Percentiles rank a stretch among this genome's conserved stretches.
Conservation (phyloP, 2,888 invertebrate genomes). For the Metopia argyrocephala region DNA sequence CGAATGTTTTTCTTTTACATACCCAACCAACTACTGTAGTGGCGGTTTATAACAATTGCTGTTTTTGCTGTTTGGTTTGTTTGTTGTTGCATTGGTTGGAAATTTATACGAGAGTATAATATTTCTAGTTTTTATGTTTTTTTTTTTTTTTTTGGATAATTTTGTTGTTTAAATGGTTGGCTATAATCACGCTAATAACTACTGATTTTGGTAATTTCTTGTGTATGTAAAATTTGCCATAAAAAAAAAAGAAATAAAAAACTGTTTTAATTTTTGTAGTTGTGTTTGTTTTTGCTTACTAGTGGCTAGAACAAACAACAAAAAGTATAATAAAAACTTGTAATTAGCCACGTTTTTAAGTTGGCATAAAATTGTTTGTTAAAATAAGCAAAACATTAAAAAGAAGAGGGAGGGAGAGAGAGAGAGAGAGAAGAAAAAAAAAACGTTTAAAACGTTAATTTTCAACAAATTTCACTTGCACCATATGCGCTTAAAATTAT, state of each 20-base stretch:
- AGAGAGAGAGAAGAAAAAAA: no score
- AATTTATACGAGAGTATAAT: no score
- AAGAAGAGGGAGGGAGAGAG: no score
- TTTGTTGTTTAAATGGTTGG: constrained; percentile 50
- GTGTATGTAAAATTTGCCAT: no score
- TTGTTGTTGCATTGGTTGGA: constrained; percentile 9
- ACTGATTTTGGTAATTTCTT: constrained; percentile 39
- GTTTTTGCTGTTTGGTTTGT: background rate
- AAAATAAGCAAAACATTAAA: constrained; percentile 24
- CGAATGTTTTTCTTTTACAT: constrained; percentile 14
- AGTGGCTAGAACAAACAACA: constrained; percentile 3
- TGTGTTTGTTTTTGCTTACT: constrained; percentile 10
- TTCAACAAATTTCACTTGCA: no score
- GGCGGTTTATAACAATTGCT: constrained; percentile 26
- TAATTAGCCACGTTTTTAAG: constrained; percentile 54
- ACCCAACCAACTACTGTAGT: constrained; percentile 11
- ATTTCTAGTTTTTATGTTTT: no score
- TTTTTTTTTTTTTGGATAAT: constrained; percentile 50
- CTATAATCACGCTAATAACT: constrained; percentile 56
- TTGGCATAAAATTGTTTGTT: constrained; percentile 34
- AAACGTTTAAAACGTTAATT: constrained; percentile 9
- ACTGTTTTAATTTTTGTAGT: no score
- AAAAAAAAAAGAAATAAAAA: no score
- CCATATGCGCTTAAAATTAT: no score
- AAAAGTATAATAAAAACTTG: constrained; percentile 19